Conservation (phyloP, 2,888 invertebrate species). For the Metopia argyrocephala region DNA sequence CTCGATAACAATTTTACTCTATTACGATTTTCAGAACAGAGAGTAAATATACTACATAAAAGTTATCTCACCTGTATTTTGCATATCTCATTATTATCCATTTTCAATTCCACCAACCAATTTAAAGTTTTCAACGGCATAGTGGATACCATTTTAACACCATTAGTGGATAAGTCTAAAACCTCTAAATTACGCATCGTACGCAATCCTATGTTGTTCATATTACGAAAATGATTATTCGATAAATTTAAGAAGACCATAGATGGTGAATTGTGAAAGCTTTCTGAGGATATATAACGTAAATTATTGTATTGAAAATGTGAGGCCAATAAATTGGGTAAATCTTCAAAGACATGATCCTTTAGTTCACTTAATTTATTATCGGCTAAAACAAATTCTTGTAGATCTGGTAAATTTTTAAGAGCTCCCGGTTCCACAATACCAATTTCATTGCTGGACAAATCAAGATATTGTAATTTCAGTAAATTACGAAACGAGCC, state of each 20-base stretch:
- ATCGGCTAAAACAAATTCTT: conserved; percentile 84
- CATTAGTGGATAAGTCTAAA: conserved; percentile 90
- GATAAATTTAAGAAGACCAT: conserved; percentile 90
- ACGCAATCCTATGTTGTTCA: conserved; percentile 87
- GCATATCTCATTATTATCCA: conserved; percentile 91
- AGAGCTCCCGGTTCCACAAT: conserved; percentile 87
- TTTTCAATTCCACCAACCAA: conserved; percentile 91
- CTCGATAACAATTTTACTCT: too few relatives aligned
- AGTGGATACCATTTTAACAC: conserved; percentile 84
- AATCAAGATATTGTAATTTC: conserved; percentile 85
- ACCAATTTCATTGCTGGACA: conserved; percentile 89
- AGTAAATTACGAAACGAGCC: conserved; percentile 86
- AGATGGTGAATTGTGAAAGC: conserved; percentile 88
- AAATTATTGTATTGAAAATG: conserved; percentile 90
- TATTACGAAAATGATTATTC: conserved; percentile 86
- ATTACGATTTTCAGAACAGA: not conserved
- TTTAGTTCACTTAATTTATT: conserved; percentile 88
- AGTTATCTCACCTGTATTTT: conserved; percentile 81
- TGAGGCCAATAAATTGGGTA: conserved; percentile 82
- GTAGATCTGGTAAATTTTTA: conserved; percentile 83
- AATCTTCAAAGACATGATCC: conserved; percentile 86
- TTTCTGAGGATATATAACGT: conserved; percentile 85
- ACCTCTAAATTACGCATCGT: conserved; percentile 89
- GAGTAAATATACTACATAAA: not conserved
- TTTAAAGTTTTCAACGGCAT: conserved; percentile 86